phyloP scores from a whole-genome alignment of 2,888 invertebrate species.

The Eilema depressum region DNA sequence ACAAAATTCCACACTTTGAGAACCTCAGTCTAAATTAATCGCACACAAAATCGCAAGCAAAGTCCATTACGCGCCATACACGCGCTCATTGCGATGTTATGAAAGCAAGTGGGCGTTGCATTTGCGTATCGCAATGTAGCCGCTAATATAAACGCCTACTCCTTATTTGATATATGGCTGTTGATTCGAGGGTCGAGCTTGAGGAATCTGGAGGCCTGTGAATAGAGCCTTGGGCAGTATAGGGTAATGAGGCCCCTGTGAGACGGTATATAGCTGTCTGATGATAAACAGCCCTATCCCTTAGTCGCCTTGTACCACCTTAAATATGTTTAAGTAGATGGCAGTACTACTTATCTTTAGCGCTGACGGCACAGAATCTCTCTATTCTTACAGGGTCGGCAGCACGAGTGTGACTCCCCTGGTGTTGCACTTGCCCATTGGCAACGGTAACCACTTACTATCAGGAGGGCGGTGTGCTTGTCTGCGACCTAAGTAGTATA shows the following conservation, averaged over 20 bases:
- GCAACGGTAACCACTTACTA: no score
- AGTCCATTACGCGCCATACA: conserved; percentile 42
- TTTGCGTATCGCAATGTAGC: conserved; percentile 50
- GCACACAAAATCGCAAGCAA: conserved; percentile 43
- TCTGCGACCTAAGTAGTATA: no score
- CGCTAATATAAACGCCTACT: conserved; percentile 50
- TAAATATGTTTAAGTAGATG: no score
- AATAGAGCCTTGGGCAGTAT: background rate
- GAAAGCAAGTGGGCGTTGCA: conserved; percentile 51
- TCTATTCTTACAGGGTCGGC: no score
- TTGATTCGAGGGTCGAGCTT: conserved; percentile 24
- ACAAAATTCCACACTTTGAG: conserved; percentile 25
- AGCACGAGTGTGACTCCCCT: no score
- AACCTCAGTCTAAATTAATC: conserved; percentile 43
- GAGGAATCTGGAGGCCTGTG: background rate
- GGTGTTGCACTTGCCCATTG: no score
- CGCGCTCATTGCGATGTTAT: conserved; percentile 44
- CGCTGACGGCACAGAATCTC: no score
- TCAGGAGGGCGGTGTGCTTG: no score
- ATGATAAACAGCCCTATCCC: no score
- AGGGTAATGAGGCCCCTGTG: background rate
- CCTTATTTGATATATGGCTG: conserved; percentile 42
- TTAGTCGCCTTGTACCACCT: no score
- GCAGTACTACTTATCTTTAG: no score
- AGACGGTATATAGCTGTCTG: no score